A percentile compares a stretch with the other conserved stretches of the same genome.
These are phyloP conservation scores for Okapia johnstoni DNA, from an alignment of 2,113 vertebrate genomes.

Conservation along the genomic window DNA sequence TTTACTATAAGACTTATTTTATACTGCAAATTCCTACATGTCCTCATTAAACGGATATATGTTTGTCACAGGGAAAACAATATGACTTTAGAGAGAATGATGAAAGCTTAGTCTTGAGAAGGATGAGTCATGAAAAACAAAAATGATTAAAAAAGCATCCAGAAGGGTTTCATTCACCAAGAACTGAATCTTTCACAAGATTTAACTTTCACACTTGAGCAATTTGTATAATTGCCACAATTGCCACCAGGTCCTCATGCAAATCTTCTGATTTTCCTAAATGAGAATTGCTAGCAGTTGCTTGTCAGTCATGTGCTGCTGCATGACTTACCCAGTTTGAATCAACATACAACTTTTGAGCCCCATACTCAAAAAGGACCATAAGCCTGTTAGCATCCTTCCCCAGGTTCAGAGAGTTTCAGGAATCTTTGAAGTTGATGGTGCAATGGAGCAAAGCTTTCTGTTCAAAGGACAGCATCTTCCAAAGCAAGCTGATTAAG, in stretches of 20 bases:
- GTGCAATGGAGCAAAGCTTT: background rate
- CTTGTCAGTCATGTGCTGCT: background rate
- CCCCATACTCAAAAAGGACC: background rate
- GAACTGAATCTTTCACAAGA: background rate
- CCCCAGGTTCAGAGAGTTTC: background rate
- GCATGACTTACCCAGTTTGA: background rate
- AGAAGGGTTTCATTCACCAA: conserved; percentile 40
- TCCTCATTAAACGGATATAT: conserved; percentile 36
- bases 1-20: conserved; percentile 39
- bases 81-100: conserved; percentile 42
- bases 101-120: conserved; percentile 8
- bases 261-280: conserved; percentile 37
- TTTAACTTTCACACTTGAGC: background rate
- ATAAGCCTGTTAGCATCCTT: background rate
- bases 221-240: conserved; percentile 1
- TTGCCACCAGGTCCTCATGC: background rate
- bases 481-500: background rate
- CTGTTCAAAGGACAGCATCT: background rate
- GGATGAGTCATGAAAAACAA: conserved; percentile 54
- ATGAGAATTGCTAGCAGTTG: background rate
- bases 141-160: background rate
- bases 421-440: background rate
- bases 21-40: conserved; percentile 24
- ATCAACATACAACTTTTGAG: background rate
- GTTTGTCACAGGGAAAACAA: conserved; percentile 49